Evolutionary conservation across 2,888 invertebrate genomes (phyloP), one percentile per base, ranked within the genome.

Genomic region (Halictus ligatus): DNA sequence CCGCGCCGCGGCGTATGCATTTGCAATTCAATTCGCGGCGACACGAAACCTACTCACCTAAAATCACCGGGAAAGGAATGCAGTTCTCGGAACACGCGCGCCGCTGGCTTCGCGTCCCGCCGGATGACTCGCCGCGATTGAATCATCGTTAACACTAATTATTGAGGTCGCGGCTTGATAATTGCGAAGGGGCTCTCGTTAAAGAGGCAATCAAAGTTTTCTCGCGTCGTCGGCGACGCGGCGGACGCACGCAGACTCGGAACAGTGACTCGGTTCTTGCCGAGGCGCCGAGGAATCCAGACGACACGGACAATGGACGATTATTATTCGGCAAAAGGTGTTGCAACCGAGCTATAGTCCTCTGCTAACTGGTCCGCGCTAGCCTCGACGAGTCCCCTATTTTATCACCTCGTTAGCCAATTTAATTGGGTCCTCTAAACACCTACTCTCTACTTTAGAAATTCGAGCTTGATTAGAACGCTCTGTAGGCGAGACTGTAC

Each of bases 111-210:
- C 64, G 25, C 64, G 64, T 15, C 29, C 15, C 58, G 76, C 29
- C 77, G 67, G 86, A 87, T 86, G 84, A 86, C 86, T 84, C 87
- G 87, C n/a, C 81, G 79, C 87, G 87, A 86, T 87, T 87, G 87
- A 87, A 88, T 88, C 85, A 88, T 88, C 88, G 88, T 85, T 84
- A 80, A 81, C 89, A 78, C 86, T 89, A 89, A 89, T 89, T 89
- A 89, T 89, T 84, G 85, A 88, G 89, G 87, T 89, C 88, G 88
- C 84, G 88, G 85, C 86, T 84, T 83, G 79, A 86, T 84, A 86
- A 88, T 89, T 84, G 82, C 83, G 86, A 48, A 58, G 72, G 76
- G 80, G 48, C 77, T 75, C 67, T 84, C 82, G 84, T 86, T 84
- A 78, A 85, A 83, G 77, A 83, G 85, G 74, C 84, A 87, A 89